Evolutionary conservation across 2,888 invertebrate genomes (phyloP), one percentile per base, ranked within the genome.

Genomic region (Cryptosula pallasiana): DNA sequence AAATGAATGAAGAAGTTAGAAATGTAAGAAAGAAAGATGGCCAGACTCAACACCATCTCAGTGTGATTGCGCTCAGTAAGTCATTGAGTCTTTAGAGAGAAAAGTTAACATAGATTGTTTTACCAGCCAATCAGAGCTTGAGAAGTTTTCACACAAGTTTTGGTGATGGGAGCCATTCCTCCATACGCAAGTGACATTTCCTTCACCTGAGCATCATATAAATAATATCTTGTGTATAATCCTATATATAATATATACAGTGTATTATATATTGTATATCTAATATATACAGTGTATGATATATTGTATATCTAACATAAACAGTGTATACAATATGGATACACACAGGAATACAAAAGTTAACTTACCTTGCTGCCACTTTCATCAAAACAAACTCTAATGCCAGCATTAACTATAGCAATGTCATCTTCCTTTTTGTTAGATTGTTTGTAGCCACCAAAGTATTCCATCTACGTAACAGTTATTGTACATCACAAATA

Each of bases 371-470:
- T 45, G 45, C 45, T 45, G 20, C 9, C n/a, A 16, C 23, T 25
- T 25, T 57, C 25, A 5, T 57, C 57, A 16, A 57, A 23, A 5
- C 5, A 9, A 5, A 57, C 57, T n/a, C 25, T 13, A 13, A 57
- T 55, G 25, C 57, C 71, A 45, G 71, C 23, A 78, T 94, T 95
- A 0, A 95, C 94, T 77, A 95, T 94, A 0, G 95, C 93, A 76
- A 95, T 95, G 81, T 95, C 95, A 81, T 95, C 95, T 78, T 95
- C 95, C 72, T 92, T 87, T 74, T 95, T 86, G 78, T 91, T 90
- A 0, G 95, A 91, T 87, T 95, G 95, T 83, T 95, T 95, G 79
- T 91, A 93, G 0, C 93, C 93, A 78, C 90, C 88, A 76, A 94
- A 90, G 83, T 89, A 90, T 84, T 94, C 91, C 78, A 88, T 86